Conservation (phyloP, 2,113 vertebrate species). For the Bos javanicus region DNA sequence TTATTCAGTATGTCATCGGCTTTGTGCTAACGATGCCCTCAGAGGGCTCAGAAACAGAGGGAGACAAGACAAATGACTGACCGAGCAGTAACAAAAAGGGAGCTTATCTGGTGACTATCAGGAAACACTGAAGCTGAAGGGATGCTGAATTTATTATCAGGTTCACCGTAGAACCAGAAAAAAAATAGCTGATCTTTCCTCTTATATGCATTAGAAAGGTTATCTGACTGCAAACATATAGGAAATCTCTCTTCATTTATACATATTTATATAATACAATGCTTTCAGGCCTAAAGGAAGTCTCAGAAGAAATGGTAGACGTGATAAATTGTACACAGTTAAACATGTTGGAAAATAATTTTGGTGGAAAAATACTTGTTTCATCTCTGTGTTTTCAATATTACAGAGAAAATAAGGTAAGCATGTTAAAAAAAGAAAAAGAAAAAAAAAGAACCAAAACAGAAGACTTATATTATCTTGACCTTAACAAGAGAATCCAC, state of each 20-base stretch:
- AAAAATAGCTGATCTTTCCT: constrained; percentile 29
- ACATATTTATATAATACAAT: neutral
- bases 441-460: neutral
- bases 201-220: constrained; percentile 25
- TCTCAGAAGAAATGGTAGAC: neutral
- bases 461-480: neutral
- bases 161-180: constrained; percentile 51
- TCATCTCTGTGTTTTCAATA: constrained; percentile 11
- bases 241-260: neutral
- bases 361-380: neutral
- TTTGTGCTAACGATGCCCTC: neutral
- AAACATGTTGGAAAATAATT: neutral
- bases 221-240: constrained; percentile 13
- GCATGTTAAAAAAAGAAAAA: neutral
- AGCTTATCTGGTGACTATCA: constrained; percentile 70
- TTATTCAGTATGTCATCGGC: neutral
- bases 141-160: constrained; percentile 46
- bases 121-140: constrained; percentile 49
- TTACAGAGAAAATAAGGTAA: neutral
- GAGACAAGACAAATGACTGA: constrained; percentile 27
- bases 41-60: neutral
- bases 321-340: neutral
- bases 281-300: neutral
- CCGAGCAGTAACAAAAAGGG: constrained; percentile 32
- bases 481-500: neutral